These are phyloP conservation scores for Drosophila affinis DNA, from an alignment of 2,888 invertebrate species.

Conservation along the genomic window DNA sequence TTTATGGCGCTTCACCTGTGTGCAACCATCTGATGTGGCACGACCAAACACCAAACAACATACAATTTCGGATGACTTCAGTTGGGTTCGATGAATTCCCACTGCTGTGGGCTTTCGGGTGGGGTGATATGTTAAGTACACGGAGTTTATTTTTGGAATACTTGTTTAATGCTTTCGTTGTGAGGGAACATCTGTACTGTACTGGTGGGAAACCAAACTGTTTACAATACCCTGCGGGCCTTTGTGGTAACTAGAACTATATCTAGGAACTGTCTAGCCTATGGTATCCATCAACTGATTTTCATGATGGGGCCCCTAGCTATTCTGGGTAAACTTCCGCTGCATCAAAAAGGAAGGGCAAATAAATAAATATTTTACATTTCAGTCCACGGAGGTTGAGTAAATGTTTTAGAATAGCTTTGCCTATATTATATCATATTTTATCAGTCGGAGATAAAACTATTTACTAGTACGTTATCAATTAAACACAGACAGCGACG, in stretches of 20 bases:
- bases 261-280: neutral
- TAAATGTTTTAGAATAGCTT: no score
- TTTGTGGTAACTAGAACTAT: neutral
- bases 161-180: constrained; percentile 14
- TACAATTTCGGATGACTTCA: constrained; percentile 15
- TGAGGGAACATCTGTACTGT: neutral
- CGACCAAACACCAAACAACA: constrained; percentile 6
- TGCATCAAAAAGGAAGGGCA: constrained; percentile 2
- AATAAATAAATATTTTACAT: constrained; percentile 26
- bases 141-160: constrained; percentile 33
- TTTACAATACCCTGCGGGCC: constrained; percentile 1
- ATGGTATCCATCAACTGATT: neutral
- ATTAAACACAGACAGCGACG: constrained; percentile 38
- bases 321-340: neutral
- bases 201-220: constrained; percentile 15
- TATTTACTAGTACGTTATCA: constrained; percentile 35
- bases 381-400: constrained; percentile 16
- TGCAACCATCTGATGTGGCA: constrained; percentile 12
- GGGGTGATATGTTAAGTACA: constrained; percentile 2
- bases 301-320: neutral
- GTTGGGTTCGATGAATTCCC: constrained; percentile 32
- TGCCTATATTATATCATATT: constrained; percentile 38
- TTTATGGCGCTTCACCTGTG: constrained; percentile 15
- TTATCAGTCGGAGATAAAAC: constrained; percentile 56
- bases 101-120: constrained; percentile 18